phyloP scores from a whole-genome alignment of 2,797 vertebrate species.

The Centroberyx gerrardi region DNA sequence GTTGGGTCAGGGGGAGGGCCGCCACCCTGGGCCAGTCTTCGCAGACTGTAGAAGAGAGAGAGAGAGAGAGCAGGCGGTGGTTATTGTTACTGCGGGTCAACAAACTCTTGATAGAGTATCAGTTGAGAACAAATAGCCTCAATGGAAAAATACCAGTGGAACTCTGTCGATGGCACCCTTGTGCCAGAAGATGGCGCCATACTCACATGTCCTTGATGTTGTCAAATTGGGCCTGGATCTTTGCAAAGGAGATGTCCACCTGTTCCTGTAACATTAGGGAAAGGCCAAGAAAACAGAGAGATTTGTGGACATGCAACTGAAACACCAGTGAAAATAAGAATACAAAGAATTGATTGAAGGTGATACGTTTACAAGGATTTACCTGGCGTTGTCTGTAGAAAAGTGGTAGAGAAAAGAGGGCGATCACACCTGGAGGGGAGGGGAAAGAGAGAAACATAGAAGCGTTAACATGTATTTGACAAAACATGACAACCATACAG shows the following conservation, averaged over 20 bases:
- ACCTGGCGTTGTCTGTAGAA: conserved; percentile 93
- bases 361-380: conserved; percentile 8
- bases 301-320: background rate
- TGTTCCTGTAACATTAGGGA: conserved; percentile 83
- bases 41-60: conserved; percentile 71
- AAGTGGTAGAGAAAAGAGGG: conserved; percentile 92
- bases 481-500: background rate
- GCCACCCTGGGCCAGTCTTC: conserved; percentile 82
- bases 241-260: conserved; percentile 85
- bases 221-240: conserved; percentile 85
- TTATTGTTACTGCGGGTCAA: background rate
- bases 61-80: background rate
- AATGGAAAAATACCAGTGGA: background rate
- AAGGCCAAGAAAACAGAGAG: background rate
- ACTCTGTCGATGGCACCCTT: background rate
- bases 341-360: background rate
- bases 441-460: background rate
- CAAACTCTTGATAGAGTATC: background rate
- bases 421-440: conserved; percentile 88
- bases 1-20: conserved; percentile 80
- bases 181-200: conserved; percentile 64
- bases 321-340: background rate
- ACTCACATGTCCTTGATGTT: conserved; percentile 92
- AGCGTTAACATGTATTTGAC: background rate
- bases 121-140: background rate